Conservation (phyloP, 35 echinoderm and acorn worm genomes). For the Stichopus chloronotus region DNA sequence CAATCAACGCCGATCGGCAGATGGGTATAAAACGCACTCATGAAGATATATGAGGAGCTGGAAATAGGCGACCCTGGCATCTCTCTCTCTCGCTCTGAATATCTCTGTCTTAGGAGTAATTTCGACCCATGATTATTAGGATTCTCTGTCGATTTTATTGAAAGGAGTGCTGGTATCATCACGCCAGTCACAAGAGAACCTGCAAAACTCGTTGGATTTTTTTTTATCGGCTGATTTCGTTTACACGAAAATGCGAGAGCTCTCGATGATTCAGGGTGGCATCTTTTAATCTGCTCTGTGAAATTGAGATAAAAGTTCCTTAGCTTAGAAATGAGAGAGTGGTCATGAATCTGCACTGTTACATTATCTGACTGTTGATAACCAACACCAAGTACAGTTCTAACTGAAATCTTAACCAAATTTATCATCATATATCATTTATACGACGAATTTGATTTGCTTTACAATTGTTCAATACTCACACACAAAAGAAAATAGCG, state of each 20-base stretch:
- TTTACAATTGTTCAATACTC: too few relatives aligned
- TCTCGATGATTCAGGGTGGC: not conserved
- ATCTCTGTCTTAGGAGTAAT: not conserved
- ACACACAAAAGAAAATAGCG: too few relatives aligned
- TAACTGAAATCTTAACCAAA: too few relatives aligned
- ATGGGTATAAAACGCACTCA: constrained; percentile 24
- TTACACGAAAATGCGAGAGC: not conserved
- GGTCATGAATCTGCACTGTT: too few relatives aligned
- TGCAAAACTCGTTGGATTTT: not conserved
- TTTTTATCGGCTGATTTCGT: not conserved
- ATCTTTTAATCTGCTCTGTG: not conserved
- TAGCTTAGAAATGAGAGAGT: not conserved
- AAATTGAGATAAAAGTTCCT: not conserved
- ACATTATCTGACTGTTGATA: too few relatives aligned
- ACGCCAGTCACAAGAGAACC: not conserved
- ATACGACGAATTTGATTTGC: too few relatives aligned
- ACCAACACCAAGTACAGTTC: too few relatives aligned
- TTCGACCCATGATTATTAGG: constrained; percentile 15
- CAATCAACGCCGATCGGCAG: constrained; percentile 33
- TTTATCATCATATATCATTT: too few relatives aligned
- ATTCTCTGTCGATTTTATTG: constrained; percentile 21
- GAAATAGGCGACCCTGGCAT: not conserved
- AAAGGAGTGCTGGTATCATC: not conserved
- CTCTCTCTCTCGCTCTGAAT: not conserved
- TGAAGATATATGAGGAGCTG: constrained; percentile 37